Base-by-base conservation (phyloP, 1,140 invertebrate species). In the Gonioctena quinquepunctata region DNA sequence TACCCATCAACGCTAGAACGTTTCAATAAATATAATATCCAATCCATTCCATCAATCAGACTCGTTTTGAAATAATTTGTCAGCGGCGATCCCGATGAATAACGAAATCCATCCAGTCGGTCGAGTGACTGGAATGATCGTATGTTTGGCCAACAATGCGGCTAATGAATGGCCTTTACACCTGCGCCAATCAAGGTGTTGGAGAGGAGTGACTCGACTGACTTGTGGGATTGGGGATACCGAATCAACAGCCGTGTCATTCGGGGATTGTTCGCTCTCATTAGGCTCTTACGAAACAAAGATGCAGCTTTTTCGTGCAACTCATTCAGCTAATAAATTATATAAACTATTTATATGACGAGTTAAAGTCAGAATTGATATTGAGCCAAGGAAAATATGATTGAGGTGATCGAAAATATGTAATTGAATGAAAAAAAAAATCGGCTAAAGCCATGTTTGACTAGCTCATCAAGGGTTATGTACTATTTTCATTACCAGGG, bases 1-100 rank as follows among this genome's bases (percentile, higher is more conserved):
- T n/a, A 42, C 16, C 33, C 7, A n/a, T n/a, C 33, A 42, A n/a
- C n/a, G n/a, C 13, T 42, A 1, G 13, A n/a, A 3, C 33, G 33
- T 42, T 42, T 42, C 7, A 42, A 42, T 11, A 42, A 42, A 42
- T 13, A n/a, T 42, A 42, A n/a, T 42, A 42, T 42, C 16, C 33
- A 11, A 42, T 42, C 16, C 33, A 11, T 42, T 42, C 16, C 33
- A 42, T 42, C 16, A 42, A 42, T 42, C 33, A 42, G 13, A 42
- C 33, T 3, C 25, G 61, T 68, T 68, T 61, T 61, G 50, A 54
- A 56, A 65, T 42, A 65, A 63, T 59, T 65, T 56, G 28, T 49
- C 54, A 69, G 62, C 54, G 57, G 62, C 54, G 57, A 60, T 50
- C 67, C 67, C 33, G 61, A 48, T 48, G 57, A 64, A 64, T 64